These are phyloP conservation scores for Siniperca chuatsi DNA, from an alignment of 2,113 vertebrate species.

Conservation along the genomic window DNA sequence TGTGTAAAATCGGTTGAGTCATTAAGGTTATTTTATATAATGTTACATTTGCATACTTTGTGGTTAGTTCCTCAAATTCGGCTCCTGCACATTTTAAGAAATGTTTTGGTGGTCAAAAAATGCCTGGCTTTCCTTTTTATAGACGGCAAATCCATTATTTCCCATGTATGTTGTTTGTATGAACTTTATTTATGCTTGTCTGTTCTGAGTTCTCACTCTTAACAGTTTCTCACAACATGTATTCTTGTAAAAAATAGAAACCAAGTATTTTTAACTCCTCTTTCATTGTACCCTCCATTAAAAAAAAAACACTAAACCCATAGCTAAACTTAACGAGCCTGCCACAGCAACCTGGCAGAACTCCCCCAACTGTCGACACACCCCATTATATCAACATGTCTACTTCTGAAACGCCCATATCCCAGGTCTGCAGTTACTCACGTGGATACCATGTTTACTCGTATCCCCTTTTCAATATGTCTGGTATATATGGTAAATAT, in stretches of 20 bases:
- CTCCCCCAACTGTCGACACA: conserved; percentile 1
- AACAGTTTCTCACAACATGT: neutral
- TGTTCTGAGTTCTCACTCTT: neutral
- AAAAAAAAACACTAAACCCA: neutral
- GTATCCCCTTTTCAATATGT: neutral
- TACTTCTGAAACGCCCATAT: neutral
- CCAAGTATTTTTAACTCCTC: neutral
- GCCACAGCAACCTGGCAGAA: conserved; percentile 10
- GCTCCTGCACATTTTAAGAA: neutral
- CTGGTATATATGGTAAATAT: neutral
- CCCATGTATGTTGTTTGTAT: neutral
- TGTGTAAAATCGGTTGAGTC: neutral
- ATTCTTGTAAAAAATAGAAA: neutral
- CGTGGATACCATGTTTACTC: neutral
- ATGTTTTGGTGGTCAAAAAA: neutral
- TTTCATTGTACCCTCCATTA: neutral
- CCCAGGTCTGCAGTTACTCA: neutral
- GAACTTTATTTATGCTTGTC: neutral
- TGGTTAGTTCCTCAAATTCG: neutral
- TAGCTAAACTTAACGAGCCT: neutral
- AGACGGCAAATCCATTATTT: neutral
- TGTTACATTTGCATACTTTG: neutral
- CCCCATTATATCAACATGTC: neutral
- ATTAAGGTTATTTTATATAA: neutral
- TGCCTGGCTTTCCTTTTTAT: neutral